phyloP scores from a whole-genome alignment of 1,140 invertebrate genomes.

The Nomia melanderi region DNA sequence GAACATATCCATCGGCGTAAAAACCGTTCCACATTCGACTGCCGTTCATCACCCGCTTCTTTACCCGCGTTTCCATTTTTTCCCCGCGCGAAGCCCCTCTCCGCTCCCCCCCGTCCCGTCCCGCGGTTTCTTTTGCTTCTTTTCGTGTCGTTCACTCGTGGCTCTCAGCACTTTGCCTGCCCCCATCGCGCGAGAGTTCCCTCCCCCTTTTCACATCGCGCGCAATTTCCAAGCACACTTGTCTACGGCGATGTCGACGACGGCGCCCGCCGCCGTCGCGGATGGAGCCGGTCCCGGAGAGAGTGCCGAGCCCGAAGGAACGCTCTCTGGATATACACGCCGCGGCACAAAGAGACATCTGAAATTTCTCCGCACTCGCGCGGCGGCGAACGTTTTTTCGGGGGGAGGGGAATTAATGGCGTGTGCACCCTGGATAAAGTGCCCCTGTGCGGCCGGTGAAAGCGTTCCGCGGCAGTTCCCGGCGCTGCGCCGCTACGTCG shows the following conservation, averaged over 20 bases:
- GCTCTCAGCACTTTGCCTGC: slow-evolving; percentile 32
- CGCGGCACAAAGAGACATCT: slow-evolving; percentile 68
- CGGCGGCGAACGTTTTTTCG: slow-evolving; percentile 52
- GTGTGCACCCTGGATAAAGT: slow-evolving; percentile 72
- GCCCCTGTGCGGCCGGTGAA: slow-evolving; percentile 46
- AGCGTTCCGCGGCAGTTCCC: slow-evolving; percentile 1
- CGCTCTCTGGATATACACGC: slow-evolving; percentile 20
- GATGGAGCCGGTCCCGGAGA: slow-evolving; percentile 33
- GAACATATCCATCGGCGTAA: slow-evolving; percentile 4
- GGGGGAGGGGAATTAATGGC: slow-evolving; percentile 72
- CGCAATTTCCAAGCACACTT: slow-evolving; percentile 63
- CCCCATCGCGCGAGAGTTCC: not conserved
- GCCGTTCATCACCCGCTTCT: slow-evolving; percentile 12
- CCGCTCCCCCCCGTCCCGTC: not conserved
- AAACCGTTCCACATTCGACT: not conserved
- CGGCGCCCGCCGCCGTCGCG: slow-evolving; percentile 58
- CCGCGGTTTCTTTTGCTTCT: not conserved
- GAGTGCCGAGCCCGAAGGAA: slow-evolving; percentile 36
- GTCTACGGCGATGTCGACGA: slow-evolving; percentile 58
- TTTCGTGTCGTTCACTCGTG: not conserved
- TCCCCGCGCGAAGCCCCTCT: not conserved
- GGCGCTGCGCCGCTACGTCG: not conserved
- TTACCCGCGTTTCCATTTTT: not conserved
- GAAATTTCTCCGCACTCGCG: slow-evolving; percentile 66
- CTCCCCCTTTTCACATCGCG: slow-evolving; percentile 48